Evolutionary conservation across 2,888 invertebrate genomes (phyloP), one percentile per base, ranked within the genome.

Genomic region (Heliconius cydno): DNA sequence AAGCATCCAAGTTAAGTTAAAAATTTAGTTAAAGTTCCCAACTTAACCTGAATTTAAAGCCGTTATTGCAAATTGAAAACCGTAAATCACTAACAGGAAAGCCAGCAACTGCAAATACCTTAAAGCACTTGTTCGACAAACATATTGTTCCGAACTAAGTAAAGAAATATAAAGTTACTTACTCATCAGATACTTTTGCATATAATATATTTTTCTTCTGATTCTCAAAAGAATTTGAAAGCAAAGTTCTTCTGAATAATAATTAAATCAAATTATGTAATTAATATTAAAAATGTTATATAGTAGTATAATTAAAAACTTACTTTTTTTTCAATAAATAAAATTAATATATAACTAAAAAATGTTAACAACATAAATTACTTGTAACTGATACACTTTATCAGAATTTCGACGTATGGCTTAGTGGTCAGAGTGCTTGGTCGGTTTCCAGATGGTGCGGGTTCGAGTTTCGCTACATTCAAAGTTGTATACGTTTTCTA

Each of bases 61-160:
- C 60, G 76, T 74, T 80, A 80, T 79, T 80, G 82, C 80, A 79
- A 80, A 80, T 80, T 80, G 81, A 79, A 82, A 79, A 78, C 73
- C 70, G 73, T 65, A 73, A 80, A 77, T 79, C 46, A 57, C 63
- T 74, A 80, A 80, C 78, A 71, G 73, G 74, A 70, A 80, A 80
- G 78, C 68, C 60, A 81, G 77, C 70, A 63, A 60, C 30, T 77
- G 81, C 76, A 79, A 81, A 81, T 79, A 80, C 80, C 79, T 82
- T 66, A 71, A 81, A 81, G 81, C 84, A 81, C 84, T 84, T 84
- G 84, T 81, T 81, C 80, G 77, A 80, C 82, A 84, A 84, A 84
- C 82, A 83, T 78, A 84, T 83, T 80, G 82, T 83, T 79, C 77
- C 78, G 78, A 81, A 80, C 78, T 79, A 74, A 77, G 79, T 72